Evolutionary conservation across 2,797 vertebrate genomes (phyloP).

Genomic region (Etheostoma nigrum): DNA sequence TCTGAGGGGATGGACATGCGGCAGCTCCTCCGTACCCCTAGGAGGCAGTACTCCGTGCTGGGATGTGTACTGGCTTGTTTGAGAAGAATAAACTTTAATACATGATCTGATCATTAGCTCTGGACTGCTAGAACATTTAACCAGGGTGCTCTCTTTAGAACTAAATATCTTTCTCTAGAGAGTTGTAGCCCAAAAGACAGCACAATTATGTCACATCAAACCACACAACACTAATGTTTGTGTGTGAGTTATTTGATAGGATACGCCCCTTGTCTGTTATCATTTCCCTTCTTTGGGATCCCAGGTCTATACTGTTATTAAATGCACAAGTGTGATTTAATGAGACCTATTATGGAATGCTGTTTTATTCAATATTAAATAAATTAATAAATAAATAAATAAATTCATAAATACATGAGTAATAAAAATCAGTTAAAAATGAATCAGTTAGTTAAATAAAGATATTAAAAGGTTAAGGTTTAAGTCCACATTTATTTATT

Average conservation of each 20-base stretch:
- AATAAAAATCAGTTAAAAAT: too few relatives aligned
- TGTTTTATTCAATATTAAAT: too few relatives aligned
- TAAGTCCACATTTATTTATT: too few relatives aligned
- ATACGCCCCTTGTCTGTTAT: neutral
- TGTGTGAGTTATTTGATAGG: neutral
- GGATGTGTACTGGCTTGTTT: constrained; percentile 28
- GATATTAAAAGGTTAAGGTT: too few relatives aligned
- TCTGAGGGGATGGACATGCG: constrained; percentile 69
- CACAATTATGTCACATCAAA: neutral
- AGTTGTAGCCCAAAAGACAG: neutral
- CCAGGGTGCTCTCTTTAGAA: neutral
- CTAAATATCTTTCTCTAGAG: neutral
- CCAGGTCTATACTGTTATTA: constrained; percentile 34
- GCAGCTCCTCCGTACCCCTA: constrained; percentile 67
- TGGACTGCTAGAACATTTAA: neutral
- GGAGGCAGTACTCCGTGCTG: constrained; percentile 42
- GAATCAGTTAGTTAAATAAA: too few relatives aligned
- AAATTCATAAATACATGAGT: too few relatives aligned
- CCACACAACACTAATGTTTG: neutral
- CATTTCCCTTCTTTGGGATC: constrained; percentile 13
- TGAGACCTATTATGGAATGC: too few relatives aligned
- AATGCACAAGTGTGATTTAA: constrained; percentile 28
- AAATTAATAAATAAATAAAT: too few relatives aligned
- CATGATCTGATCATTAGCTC: constrained; percentile 25
- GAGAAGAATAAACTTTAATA: constrained; percentile 38